phyloP scores from a whole-genome alignment of 2,888 invertebrate genomes.

The Orchesellides sinensis region DNA sequence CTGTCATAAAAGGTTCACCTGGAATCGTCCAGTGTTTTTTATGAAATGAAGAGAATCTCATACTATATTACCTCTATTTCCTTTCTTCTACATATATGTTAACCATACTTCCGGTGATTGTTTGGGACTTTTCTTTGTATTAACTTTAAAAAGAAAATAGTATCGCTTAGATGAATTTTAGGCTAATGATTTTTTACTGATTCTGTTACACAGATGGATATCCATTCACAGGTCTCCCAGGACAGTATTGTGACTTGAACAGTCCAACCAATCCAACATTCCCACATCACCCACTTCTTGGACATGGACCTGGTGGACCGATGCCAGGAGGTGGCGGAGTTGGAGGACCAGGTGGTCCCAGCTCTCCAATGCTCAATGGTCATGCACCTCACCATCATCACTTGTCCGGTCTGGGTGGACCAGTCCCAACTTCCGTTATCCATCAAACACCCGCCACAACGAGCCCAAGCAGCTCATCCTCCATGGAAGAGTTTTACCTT shows the following conservation, averaged over 20 bases:
- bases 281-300: slow-evolving; percentile 72
- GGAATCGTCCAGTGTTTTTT: too few relatives aligned
- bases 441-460: slow-evolving; percentile 78
- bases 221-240: slow-evolving; percentile 72
- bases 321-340: slow-evolving; percentile 69
- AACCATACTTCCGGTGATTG: slow-evolving; percentile 31
- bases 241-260: slow-evolving; percentile 74
- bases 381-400: slow-evolving; percentile 79
- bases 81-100: too few relatives aligned
- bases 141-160: not conserved
- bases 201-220: slow-evolving; percentile 71
- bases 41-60: too few relatives aligned
- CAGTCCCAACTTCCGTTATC: slow-evolving; percentile 79
- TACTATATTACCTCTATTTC: too few relatives aligned
- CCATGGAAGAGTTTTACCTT: slow-evolving; percentile 92
- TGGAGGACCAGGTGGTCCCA: slow-evolving; percentile 64
- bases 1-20: too few relatives aligned
- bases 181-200: slow-evolving; percentile 13
- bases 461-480: slow-evolving; percentile 80
- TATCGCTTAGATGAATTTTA: not conserved
- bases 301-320: slow-evolving; percentile 63
- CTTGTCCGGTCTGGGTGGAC: slow-evolving; percentile 76
- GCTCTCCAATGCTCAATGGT: slow-evolving; percentile 77
- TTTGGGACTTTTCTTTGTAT: not conserved
- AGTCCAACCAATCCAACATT: slow-evolving; percentile 74